Evolutionary conservation across 2,888 invertebrate species (phyloP), one percentile per base, ranked within the genome.

Genomic region (Hanleya hanleyi): DNA sequence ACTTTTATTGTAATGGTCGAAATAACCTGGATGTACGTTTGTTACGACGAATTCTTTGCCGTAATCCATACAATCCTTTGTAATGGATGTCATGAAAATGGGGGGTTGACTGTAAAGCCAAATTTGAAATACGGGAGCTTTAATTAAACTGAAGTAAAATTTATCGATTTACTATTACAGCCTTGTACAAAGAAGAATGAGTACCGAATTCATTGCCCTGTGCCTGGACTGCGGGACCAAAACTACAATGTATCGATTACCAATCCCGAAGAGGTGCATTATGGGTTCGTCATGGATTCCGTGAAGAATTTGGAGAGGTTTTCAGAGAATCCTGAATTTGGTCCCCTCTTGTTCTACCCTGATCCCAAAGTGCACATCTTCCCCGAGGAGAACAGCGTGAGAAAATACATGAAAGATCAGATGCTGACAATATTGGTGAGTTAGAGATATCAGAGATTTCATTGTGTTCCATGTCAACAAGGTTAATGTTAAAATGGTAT

Each of bases 251-350:
- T 96, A 78, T 92, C 94, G 81, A 92, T 97, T 69, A 96, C 83
- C 22, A 86, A 80, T 67, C 87, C 87, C 0, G 78, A 79, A 47
- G 84, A 86, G 71, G 83, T 86, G 36, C 86, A 97, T 90, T 99
- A 98, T 75, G 97, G 97, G 26, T 98, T 99, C 91, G 93, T 96
- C 37, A 97, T 99, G 97, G 98, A 98, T 86, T 96, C 96, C 88
- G 98, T 98, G 0, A 94, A 95, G 86, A 93, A 95, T 12, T 96
- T 98, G 79, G 94, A 94, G 81, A 95, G 97, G 91, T 96, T 96
- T 84, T 95, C 96, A 73, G 76, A 75, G 12, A 69, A 76, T n/a
- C 72, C 79, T 1, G 69, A 74, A 22, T 83, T 86, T 73, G 94
- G 94, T 77, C 93, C 94, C 50, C 97, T 98, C 89, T 92, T 95